Evolutionary conservation across 2,113 vertebrate species (phyloP).

Genomic region (Limanda limanda): DNA sequence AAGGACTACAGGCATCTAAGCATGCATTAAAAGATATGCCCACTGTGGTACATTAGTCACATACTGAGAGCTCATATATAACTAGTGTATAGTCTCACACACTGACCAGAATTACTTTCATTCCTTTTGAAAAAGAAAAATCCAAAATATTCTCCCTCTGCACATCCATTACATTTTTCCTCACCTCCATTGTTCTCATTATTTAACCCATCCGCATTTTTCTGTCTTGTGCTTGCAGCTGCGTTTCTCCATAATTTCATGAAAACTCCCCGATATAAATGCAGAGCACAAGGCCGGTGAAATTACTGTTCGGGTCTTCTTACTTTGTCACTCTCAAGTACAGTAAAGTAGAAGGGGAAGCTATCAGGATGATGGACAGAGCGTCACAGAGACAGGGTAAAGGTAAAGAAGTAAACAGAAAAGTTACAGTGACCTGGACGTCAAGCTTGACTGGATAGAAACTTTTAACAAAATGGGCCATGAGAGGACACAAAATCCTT

Average conservation of each 20-base stretch:
- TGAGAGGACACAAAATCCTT: neutral
- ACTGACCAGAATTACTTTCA: neutral
- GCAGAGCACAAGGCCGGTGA: neutral
- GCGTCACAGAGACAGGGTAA: constrained; percentile 1
- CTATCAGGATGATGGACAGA: constrained; percentile 16
- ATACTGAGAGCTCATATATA: constrained; percentile 1
- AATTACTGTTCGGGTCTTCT: too few relatives aligned
- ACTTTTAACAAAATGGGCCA: constrained; percentile 37
- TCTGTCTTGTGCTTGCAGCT: neutral
- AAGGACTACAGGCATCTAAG: neutral
- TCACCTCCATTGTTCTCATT: constrained; percentile 6
- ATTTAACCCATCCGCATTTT: neutral
- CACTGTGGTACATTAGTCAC: neutral
- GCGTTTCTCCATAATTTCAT: constrained; percentile 20
- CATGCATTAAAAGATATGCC: constrained; percentile 1
- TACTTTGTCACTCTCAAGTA: neutral
- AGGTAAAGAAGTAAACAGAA: neutral
- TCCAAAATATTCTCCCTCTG: neutral
- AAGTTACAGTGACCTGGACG: constrained; percentile 28
- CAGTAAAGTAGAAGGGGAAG: neutral
- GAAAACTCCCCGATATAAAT: constrained; percentile 17
- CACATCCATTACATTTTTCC: neutral
- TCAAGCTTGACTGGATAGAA: constrained; percentile 45
- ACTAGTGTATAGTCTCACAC: neutral
- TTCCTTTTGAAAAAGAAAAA: constrained; percentile 18